These are phyloP conservation scores for Scaptomyza polygonia DNA, from an alignment of 2,888 invertebrate species.

Conservation along the genomic window DNA sequence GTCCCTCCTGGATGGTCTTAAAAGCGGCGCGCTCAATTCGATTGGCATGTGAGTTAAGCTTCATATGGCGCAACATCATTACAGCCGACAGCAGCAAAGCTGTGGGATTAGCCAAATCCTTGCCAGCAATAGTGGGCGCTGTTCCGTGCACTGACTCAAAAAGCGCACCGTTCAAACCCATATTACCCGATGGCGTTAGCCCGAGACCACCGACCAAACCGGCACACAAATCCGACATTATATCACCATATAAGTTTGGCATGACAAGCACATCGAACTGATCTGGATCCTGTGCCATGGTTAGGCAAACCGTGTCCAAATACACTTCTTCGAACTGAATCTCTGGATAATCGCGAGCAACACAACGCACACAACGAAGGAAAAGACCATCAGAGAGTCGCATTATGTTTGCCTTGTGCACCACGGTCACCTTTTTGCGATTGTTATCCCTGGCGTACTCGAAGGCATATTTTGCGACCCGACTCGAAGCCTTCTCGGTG, in stretches of 20 bases:
- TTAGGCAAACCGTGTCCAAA: constrained; percentile 99
- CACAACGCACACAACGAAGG: constrained; percentile 97
- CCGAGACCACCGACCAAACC: constrained; percentile 99
- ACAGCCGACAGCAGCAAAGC: constrained; percentile 97
- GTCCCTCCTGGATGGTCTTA: constrained; percentile 93
- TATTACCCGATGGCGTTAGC: constrained; percentile 99
- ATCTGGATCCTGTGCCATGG: constrained; percentile 98
- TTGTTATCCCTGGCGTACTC: constrained; percentile 96
- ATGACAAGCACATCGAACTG: constrained; percentile 99
- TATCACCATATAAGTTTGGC: constrained; percentile 99
- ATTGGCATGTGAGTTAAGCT: constrained; percentile 90
- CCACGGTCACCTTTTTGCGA: constrained; percentile 97
- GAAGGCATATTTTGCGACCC: constrained; percentile 99
- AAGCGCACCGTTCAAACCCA: constrained; percentile 97
- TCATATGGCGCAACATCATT: constrained; percentile 99
- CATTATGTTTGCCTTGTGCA: constrained; percentile 99
- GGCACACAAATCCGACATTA: constrained; percentile 99
- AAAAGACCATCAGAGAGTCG: constrained; percentile 99
- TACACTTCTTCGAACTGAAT: constrained; percentile 98
- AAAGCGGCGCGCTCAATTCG: constrained; percentile 94
- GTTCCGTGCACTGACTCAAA: constrained; percentile 99
- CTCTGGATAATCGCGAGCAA: constrained; percentile 95
- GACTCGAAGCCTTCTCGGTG: constrained; percentile 97
- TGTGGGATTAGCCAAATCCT: constrained; percentile 99
- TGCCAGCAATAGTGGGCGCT: constrained; percentile 98